Percentiles rank a stretch among this genome's conserved stretches.
These are phyloP conservation scores for Hetaerina titia DNA, from an alignment of 2,888 invertebrate genomes.

Conservation along the genomic window DNA sequence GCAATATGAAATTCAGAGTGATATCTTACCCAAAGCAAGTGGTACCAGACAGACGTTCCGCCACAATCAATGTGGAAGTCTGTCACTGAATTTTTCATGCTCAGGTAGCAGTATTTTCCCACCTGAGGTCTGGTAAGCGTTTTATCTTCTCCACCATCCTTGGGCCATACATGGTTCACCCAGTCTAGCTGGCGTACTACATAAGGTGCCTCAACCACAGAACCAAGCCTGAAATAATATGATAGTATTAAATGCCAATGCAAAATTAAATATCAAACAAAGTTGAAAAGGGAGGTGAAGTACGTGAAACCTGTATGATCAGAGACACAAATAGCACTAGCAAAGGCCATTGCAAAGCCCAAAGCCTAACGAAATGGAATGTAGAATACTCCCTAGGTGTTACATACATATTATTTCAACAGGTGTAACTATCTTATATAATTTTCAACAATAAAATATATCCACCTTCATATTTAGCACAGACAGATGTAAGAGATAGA, in stretches of 20 bases:
- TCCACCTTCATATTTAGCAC: no score
- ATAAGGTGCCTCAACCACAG: slow-evolving; percentile 88
- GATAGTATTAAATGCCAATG: slow-evolving; percentile 46
- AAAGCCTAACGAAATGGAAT: no score
- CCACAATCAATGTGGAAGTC: slow-evolving; percentile 98
- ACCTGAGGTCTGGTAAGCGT: slow-evolving; percentile 86
- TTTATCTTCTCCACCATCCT: slow-evolving; percentile 79
- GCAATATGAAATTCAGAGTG: neutral
- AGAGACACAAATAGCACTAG: no score
- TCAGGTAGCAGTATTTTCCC: slow-evolving; percentile 95
- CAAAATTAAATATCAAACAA: slow-evolving; percentile 33
- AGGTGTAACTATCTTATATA: no score
- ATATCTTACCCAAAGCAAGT: slow-evolving; percentile 79
- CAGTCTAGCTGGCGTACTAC: slow-evolving; percentile 89
- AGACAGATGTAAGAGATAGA: no score
- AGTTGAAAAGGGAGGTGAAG: no score
- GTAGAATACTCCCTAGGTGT: no score
- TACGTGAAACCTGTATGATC: no score
- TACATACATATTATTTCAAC: no score
- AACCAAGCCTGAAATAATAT: slow-evolving; percentile 81
- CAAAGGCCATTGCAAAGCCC: no score
- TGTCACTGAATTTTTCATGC: slow-evolving; percentile 92
- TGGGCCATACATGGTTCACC: slow-evolving; percentile 88
- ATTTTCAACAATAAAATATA: no score
- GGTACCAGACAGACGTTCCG: slow-evolving; percentile 97